Conservation (phyloP, 2,797 vertebrate genomes). For the Momotus momota region DNA sequence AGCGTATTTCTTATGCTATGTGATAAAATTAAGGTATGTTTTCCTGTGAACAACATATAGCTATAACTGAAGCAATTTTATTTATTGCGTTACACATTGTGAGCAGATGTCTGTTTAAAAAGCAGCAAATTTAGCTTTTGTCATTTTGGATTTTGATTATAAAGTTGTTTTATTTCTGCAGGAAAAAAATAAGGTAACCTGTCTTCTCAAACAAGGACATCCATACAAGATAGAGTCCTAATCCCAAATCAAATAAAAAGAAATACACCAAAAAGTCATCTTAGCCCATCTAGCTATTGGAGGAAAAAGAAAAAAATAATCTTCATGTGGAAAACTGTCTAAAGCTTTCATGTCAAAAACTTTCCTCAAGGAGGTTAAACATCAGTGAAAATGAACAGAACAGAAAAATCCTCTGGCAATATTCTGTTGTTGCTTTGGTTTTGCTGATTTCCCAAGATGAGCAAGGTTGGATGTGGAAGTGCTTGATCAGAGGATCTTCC, state of each 20-base stretch:
- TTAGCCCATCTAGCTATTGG: neutral
- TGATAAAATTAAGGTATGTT: neutral
- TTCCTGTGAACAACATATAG: neutral
- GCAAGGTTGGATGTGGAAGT: neutral
- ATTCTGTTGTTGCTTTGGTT: neutral
- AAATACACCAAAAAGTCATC: neutral
- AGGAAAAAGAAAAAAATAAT: neutral
- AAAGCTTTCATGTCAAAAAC: neutral
- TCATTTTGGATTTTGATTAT: slow-evolving; percentile 37
- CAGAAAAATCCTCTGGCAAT: neutral
- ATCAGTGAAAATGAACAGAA: neutral
- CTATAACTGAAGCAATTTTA: slow-evolving; percentile 11
- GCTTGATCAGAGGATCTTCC: neutral
- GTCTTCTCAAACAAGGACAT: neutral
- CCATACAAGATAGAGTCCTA: neutral
- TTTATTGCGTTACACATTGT: neutral
- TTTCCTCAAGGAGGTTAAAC: neutral
- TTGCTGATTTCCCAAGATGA: neutral
- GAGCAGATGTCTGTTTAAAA: slow-evolving; percentile 25
- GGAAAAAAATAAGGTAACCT: neutral
- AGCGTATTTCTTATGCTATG: neutral
- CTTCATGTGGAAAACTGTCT: neutral
- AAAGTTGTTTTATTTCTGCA: neutral
- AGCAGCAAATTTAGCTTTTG: neutral
- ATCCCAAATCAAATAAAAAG: neutral